Base-by-base conservation (phyloP, 1,140 invertebrate species). In the Drosophila arizonae region DNA sequence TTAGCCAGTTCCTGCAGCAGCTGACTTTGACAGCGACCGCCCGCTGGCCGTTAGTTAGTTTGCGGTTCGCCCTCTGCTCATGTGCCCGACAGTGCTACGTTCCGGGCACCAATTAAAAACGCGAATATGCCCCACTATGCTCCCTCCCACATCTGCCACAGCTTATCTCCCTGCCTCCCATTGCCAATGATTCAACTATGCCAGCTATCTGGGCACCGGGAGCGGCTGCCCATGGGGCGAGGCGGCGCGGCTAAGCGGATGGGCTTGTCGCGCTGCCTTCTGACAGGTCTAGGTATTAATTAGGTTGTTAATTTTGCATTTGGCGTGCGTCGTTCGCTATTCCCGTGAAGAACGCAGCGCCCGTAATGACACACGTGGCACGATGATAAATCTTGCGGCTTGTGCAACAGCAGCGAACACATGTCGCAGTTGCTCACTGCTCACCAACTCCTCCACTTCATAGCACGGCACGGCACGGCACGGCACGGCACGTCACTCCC, bases 231-330 rank as follows among this genome's bases (percentile, higher is more conserved):
- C n/a, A 24, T 0, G 24, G 21, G 21, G 21, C 21, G 21, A 3
- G 21, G 21, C 21, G 67, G 50, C 76, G 50, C 26, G 60, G 39
- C 28, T 55, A 55, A 41, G 55, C 65, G 52, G 73, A 60, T 68
- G 66, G 72, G 66, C 68, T 45, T 45, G 62, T 65, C 26, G 63
- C 28, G 73, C 72, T 82, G 69, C 21, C 26, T 50, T 30, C 26
- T 71, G 70, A 68, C 57, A 67, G 57, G 66, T 54, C 76, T 62
- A 82, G 81, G 84, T 86, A 86, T 86, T 86, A 86, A 86, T 86
- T 86, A 86, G 82, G 82, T 86, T 86, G 82, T 86, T 86, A 86
- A 86, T 86, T 86, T 86, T 86, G 82, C 82, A 86, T 86, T 87
- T 86, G 82, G 79, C 82, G 79, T 77, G 76, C 82, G 82, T 82